Evolutionary conservation across 2,888 invertebrate species (phyloP).

Genomic region (Cantharis rustica): DNA sequence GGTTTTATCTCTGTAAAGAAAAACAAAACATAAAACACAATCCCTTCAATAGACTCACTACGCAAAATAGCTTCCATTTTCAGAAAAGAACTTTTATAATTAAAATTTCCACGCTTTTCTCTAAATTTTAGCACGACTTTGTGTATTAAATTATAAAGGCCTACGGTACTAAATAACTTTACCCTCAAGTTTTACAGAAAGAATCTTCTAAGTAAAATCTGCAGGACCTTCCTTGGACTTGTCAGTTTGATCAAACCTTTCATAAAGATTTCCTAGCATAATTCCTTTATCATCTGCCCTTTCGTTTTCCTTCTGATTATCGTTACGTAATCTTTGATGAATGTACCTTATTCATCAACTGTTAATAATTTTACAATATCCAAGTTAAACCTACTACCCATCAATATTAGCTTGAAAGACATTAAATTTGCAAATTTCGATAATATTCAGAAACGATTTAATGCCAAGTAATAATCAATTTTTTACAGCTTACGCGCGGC

Average conservation of each 20-base stretch:
- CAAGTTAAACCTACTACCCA: neutral
- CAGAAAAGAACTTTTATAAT: neutral
- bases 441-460: conserved; percentile 6
- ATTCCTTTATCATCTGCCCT: neutral
- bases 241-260: neutral
- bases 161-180: neutral
- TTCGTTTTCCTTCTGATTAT: neutral
- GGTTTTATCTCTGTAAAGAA: neutral
- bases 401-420: neutral
- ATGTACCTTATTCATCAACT: neutral
- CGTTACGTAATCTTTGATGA: neutral
- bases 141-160: neutral
- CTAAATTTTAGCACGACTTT: neutral
- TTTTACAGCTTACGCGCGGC: conserved; percentile 15
- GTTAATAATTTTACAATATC: neutral
- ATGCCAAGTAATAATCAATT: neutral
- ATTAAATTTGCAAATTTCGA: conserved; percentile 2
- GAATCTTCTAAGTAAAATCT: neutral
- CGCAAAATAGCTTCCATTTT: neutral
- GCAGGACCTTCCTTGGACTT: neutral
- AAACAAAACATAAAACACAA: neutral
- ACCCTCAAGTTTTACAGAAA: neutral
- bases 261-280: neutral
- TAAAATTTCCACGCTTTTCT: neutral
- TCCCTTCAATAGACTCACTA: neutral